Evolutionary conservation across 2,888 invertebrate genomes (phyloP).

Genomic region (Craniophora ligustri): DNA sequence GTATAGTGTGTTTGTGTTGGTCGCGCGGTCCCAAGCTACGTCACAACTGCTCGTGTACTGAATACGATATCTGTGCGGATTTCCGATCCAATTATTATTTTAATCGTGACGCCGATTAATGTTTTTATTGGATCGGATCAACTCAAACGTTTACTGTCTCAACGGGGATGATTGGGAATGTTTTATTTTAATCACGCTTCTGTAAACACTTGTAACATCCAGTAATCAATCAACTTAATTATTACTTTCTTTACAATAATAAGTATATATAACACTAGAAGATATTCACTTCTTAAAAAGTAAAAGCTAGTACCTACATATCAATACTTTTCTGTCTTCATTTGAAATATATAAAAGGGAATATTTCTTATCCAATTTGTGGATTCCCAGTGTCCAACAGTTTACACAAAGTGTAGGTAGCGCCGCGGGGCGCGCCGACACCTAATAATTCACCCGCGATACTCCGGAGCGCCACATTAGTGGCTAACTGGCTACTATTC

Average conservation of each 20-base stretch:
- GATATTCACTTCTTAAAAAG: no score
- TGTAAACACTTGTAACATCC: background rate
- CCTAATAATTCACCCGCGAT: slow-evolving; percentile 47
- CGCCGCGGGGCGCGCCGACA: slow-evolving; percentile 7
- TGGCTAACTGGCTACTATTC: slow-evolving; percentile 39
- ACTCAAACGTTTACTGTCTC: slow-evolving; percentile 8
- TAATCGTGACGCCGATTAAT: slow-evolving; percentile 20
- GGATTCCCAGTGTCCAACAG: background rate
- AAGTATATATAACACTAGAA: no score
- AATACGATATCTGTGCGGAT: slow-evolving; percentile 3
- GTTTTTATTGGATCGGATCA: slow-evolving; percentile 15
- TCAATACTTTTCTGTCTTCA: no score
- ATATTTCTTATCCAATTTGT: background rate
- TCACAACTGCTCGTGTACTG: background rate
- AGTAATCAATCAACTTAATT: no score
- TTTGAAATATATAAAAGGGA: background rate
- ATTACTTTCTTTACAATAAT: no score
- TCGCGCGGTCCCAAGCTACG: background rate
- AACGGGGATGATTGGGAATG: background rate
- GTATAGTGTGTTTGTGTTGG: background rate
- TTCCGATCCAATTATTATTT: slow-evolving; percentile 1
- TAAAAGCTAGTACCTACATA: no score
- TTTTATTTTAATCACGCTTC: background rate
- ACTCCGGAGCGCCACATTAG: slow-evolving; percentile 38
- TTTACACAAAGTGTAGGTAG: slow-evolving; percentile 24